Evolutionary conservation across 2,888 invertebrate species (phyloP), one percentile per base, ranked within the genome.

Genomic region (Rhamnusium bicolor): DNA sequence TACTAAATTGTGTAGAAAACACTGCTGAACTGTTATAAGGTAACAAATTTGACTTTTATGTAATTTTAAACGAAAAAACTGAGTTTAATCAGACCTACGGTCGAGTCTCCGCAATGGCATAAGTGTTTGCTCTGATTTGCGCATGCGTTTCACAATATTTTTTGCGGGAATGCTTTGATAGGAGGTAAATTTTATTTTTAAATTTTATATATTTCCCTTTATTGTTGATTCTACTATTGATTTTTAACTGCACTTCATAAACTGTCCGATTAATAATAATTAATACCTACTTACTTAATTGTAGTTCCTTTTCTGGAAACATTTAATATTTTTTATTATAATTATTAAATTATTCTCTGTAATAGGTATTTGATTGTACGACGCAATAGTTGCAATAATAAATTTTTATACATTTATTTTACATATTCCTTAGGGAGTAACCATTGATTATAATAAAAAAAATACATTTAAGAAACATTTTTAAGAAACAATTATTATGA

Each of bases 81-180:
- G 54, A 53, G 61, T 69, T 74, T 79, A 80, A 80, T 79, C 74
- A 47, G 71, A 74, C 73, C 78, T 71, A 75, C 72, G 79, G 81
- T 76, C 74, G 77, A 72, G 75, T 78, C 82, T 83, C 84, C 81
- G 84, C 84, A 83, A 80, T 84, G 83, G 84, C 83, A 84, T 85
- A 83, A 81, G 81, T 84, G 84, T 84, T 85, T 84, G 82, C 76
- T 75, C 69, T 70, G 46, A 27, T 70, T 40, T 79, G 82, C 82
- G 85, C 85, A 81, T 81, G 85, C 83, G 84, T 75, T 8, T 16
- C 29, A 60, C 21, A 47, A 40, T 75, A 75, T 69, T 81, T 82
- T 84, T 81, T 81, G 80, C 80, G 81, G 81, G 83, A 80, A 81
- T 69, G 18, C 12, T 40, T 46, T 46, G 46, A 61, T 75, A 54